Conservation (phyloP, 2,113 vertebrate genomes). For the Sinocyclocheilus rhinocerous region DNA sequence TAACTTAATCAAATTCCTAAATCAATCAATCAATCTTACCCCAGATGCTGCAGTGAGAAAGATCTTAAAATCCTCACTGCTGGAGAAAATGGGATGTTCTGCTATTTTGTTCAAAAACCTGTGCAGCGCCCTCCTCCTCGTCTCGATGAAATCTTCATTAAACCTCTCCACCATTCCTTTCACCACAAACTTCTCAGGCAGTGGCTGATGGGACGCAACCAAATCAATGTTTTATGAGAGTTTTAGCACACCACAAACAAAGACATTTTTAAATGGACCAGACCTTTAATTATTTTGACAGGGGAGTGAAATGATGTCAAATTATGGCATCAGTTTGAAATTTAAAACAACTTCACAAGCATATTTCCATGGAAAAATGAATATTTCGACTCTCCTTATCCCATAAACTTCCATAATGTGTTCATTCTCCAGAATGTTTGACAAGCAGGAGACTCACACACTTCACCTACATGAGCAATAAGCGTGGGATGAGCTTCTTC, state of each 20-base stretch:
- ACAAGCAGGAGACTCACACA: background rate
- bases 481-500: constrained; percentile 90
- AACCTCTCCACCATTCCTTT: constrained; percentile 97
- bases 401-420: background rate
- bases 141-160: constrained; percentile 92
- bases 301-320: background rate
- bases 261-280: background rate
- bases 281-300: background rate
- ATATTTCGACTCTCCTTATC: background rate
- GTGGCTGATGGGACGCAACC: constrained; percentile 76
- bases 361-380: background rate
- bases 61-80: constrained; percentile 87
- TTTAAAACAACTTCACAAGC: background rate
- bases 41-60: constrained; percentile 89
- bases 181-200: constrained; percentile 97
- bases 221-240: background rate
- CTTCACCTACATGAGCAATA: constrained; percentile 87
- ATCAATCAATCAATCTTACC: constrained; percentile 67
- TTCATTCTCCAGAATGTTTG: background rate
- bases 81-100: constrained; percentile 91
- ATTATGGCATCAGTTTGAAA: background rate
- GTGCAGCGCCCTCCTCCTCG: constrained; percentile 87
- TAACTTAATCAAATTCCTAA: too few species aligned
- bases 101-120: constrained; percentile 89
- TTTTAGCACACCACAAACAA: background rate